phyloP scores from a whole-genome alignment of 2,113 vertebrate species.

The Ammospiza nelsoni region DNA sequence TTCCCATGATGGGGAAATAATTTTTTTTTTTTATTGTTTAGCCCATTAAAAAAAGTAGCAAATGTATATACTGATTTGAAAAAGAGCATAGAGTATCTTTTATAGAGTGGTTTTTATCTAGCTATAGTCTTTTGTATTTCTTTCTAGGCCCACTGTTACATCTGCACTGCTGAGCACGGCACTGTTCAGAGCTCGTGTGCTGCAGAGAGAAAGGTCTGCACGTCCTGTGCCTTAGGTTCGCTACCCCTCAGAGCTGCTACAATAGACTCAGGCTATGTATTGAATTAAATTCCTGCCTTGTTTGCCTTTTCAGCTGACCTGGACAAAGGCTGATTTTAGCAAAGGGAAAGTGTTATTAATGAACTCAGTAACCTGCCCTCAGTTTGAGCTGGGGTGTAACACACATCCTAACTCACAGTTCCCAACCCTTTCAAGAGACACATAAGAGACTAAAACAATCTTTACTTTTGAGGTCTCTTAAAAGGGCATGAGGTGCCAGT shows the following conservation, averaged over 20 bases:
- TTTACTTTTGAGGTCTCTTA: background rate
- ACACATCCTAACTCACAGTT: background rate
- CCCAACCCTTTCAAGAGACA: background rate
- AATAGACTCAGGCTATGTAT: background rate
- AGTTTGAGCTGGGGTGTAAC: background rate
- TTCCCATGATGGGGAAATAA: conserved; percentile 10
- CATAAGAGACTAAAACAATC: background rate
- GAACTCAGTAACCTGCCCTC: background rate
- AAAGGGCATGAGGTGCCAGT: background rate
- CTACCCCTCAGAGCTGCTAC: background rate
- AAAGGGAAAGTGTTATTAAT: background rate
- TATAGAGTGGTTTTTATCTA: background rate
- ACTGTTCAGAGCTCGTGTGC: background rate
- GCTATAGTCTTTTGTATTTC: background rate
- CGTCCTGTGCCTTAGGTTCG: background rate
- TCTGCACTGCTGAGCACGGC: background rate
- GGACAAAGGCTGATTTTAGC: background rate
- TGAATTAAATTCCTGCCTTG: background rate
- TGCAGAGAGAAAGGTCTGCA: background rate
- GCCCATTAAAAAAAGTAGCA: background rate
- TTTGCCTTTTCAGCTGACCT: background rate
- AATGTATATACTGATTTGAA: background rate
- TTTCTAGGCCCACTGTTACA: background rate
- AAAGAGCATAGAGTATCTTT: background rate
- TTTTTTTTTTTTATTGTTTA: conserved; percentile 57